Evolutionary conservation across 2,888 invertebrate species (phyloP).

Genomic region (Archips crataeganus): DNA sequence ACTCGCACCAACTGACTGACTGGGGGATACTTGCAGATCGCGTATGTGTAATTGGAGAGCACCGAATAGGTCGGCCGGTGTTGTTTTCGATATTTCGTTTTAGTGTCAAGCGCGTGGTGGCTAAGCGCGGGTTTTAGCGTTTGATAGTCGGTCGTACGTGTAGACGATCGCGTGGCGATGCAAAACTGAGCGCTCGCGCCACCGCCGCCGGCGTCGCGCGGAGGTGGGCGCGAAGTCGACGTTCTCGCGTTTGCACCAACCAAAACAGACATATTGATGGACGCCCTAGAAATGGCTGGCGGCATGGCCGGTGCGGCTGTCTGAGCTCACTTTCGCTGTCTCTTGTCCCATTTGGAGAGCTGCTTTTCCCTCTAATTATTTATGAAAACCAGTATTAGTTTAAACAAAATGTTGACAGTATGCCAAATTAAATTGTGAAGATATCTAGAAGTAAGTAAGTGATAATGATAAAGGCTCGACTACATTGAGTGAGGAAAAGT

Average conservation of each 20-base stretch:
- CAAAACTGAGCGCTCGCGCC: slow-evolving; percentile 49
- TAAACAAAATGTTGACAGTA: neutral
- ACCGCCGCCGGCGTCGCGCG: slow-evolving; percentile 42
- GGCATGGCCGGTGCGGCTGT: slow-evolving; percentile 49
- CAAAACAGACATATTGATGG: slow-evolving; percentile 51
- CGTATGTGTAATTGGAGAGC: slow-evolving; percentile 8
- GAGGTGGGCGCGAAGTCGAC: slow-evolving; percentile 45
- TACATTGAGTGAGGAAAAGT: neutral
- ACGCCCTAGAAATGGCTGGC: slow-evolving; percentile 71
- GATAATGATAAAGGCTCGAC: neutral
- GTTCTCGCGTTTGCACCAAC: slow-evolving; percentile 54
- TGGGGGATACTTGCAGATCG: slow-evolving; percentile 12
- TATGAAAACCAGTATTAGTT: neutral
- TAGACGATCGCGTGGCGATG: slow-evolving; percentile 47
- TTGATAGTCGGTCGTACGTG: slow-evolving; percentile 41
- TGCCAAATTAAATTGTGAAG: neutral
- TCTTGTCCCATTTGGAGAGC: slow-evolving; percentile 55
- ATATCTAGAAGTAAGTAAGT: no score
- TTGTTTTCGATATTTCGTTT: slow-evolving; percentile 16
- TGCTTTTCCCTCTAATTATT: slow-evolving; percentile 12
- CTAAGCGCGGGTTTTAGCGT: slow-evolving; percentile 53
- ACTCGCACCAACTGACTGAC: slow-evolving; percentile 44
- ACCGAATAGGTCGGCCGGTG: slow-evolving; percentile 6
- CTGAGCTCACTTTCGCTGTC: slow-evolving; percentile 74
- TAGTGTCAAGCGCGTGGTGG: slow-evolving; percentile 45